Evolutionary conservation across 2,797 vertebrate genomes (phyloP), one percentile per base, ranked within the genome.

Genomic region (Anomalospiza imberbis): DNA sequence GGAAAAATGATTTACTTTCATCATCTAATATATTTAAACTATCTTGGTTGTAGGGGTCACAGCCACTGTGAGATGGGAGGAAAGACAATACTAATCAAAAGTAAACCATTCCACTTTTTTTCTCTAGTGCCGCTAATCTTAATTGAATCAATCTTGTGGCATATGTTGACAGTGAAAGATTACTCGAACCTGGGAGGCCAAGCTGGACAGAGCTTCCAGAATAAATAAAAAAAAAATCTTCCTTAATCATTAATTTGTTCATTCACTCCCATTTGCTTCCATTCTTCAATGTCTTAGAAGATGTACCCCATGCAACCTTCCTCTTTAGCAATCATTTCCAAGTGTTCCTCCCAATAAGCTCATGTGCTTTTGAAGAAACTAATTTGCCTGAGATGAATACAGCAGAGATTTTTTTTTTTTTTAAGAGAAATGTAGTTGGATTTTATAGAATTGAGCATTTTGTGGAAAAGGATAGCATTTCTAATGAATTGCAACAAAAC

Each of bases 71-170:
- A 97, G 97, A 95, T 93, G 97, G 94, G 96, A 97, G 95, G 85
- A 89, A 96, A 98, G 97, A 97, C 97, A 97, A 93, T 86, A 88
- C 95, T 97, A 94, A 97, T 97, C 97, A 97, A 98, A 98, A 98
- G 97, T 98, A 98, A 99, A 98, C 98, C 98, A 96, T 98, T 98
- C 98, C 98, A 98, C 98, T 98, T 98, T 96, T 97, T 96, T 96
- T 65, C 97, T 68, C 81, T 13, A 28, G 98, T 97, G 98, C 98
- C 87, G 97, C 99, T 99, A 99, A 99, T 99, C 99, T 99, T 99
- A 99, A 99, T 99, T 99, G 99, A 99, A 99, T 99, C 99, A 99
- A 99, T 99, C 98, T 99, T 97, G 89, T 97, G 98, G 98, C 98
- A 97, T 98, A 98, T 98, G 98, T 98, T 99, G 99, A 99, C 99